Percentiles rank a stretch among this genome's conserved stretches.
phyloP scores from a whole-genome alignment of 2,797 vertebrate genomes.

The Tenualosa thibaudeaui region DNA sequence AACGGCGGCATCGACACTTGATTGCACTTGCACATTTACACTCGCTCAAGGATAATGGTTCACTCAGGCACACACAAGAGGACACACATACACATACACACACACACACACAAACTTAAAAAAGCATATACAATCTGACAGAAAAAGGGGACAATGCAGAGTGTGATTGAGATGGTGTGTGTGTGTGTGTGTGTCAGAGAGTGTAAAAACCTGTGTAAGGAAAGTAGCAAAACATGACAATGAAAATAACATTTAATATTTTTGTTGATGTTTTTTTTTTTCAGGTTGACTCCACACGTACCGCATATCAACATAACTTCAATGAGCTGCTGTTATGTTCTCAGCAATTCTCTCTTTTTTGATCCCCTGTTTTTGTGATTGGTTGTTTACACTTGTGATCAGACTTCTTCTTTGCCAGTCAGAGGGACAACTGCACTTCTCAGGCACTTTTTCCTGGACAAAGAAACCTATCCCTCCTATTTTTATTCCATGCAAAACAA shows the following conservation, averaged over 20 bases:
- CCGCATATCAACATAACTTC: not conserved
- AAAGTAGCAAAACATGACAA: not conserved
- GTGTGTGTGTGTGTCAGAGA: not conserved
- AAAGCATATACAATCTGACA: not conserved
- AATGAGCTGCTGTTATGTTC: not conserved
- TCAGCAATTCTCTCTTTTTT: not conserved
- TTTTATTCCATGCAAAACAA: slow-evolving; percentile 39
- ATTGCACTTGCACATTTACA: slow-evolving; percentile 13
- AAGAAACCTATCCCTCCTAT: slow-evolving; percentile 47
- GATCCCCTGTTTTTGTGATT: not conserved
- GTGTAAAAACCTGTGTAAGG: not conserved
- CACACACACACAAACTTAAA: slow-evolving; percentile 6
- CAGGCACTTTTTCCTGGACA: not conserved
- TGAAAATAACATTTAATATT: not conserved
- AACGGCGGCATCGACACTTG: not conserved
- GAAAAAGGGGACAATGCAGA: not conserved
- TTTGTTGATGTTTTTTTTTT: not conserved
- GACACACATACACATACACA: not conserved
- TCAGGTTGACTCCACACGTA: not conserved
- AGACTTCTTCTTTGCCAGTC: not conserved
- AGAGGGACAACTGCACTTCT: not conserved
- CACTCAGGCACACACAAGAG: not conserved
- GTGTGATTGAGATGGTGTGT: not conserved
- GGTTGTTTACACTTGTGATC: not conserved
- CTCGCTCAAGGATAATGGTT: not conserved